phyloP scores from a whole-genome alignment of 53 echinoderm and acorn worm species.

The Henricia sp. region DNA sequence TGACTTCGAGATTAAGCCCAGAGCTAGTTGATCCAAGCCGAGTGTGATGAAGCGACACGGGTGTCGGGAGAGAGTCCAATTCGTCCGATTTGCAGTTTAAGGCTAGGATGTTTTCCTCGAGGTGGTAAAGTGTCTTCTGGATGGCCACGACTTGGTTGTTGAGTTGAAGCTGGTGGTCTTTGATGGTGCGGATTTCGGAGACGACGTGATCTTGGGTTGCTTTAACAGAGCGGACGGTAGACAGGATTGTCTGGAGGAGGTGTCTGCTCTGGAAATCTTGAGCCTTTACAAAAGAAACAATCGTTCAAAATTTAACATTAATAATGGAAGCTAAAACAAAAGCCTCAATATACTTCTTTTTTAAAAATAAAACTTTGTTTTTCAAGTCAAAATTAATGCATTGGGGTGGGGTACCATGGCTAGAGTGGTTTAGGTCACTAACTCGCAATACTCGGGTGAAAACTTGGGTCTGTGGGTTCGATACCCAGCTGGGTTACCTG shows the following conservation, averaged over 20 bases:
- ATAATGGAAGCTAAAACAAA: too few relatives aligned
- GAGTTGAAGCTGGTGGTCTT: conserved; percentile 36
- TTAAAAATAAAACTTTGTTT: too few relatives aligned
- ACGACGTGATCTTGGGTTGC: conserved; percentile 2
- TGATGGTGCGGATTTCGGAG: conserved; percentile 4
- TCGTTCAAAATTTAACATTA: background rate
- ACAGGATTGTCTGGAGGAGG: conserved; percentile 34
- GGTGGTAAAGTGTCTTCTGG: conserved; percentile 7
- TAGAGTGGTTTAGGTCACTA: too few relatives aligned
- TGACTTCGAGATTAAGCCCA: background rate
- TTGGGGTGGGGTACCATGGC: background rate
- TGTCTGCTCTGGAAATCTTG: background rate
- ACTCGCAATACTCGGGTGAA: too few relatives aligned
- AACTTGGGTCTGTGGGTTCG: too few relatives aligned
- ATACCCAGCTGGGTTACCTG: too few relatives aligned
- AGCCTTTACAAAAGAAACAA: background rate
- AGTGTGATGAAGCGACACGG: conserved; percentile 12
- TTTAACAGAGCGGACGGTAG: conserved; percentile 29
- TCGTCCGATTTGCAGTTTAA: background rate
- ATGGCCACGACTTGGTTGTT: conserved; percentile 29
- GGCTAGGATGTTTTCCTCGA: conserved; percentile 2
- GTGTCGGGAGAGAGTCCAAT: background rate
- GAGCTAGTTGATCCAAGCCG: background rate
- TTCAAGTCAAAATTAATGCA: too few relatives aligned
- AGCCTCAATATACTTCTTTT: too few relatives aligned